Evolutionary conservation across 2,113 vertebrate genomes (phyloP).

Genomic region (Trogon melanurus): DNA sequence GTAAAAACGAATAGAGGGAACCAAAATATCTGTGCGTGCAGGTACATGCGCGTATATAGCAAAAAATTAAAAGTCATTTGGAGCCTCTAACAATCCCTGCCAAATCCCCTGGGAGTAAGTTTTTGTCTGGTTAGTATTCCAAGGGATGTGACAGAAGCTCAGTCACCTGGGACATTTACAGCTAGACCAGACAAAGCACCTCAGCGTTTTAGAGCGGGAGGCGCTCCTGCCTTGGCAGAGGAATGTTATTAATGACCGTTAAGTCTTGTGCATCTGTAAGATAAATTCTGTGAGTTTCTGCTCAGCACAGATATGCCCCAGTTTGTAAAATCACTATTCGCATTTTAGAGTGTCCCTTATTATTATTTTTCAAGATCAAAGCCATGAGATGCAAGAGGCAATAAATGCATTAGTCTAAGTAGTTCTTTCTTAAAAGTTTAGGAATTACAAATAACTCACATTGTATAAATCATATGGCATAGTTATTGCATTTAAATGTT

Average conservation of each 20-base stretch:
- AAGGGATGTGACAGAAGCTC: not conserved
- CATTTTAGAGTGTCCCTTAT: not conserved
- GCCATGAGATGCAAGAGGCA: not conserved
- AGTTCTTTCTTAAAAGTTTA: slow-evolving; percentile 38
- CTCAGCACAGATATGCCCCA: not conserved
- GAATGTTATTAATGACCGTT: not conserved
- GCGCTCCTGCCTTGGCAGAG: not conserved
- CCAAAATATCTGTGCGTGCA: not conserved
- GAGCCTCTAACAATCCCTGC: not conserved
- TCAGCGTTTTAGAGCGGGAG: not conserved
- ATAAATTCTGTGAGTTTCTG: not conserved
- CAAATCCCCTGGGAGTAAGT: not conserved
- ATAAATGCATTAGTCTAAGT: not conserved
- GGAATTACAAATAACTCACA: slow-evolving; percentile 33
- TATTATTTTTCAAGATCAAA: slow-evolving; percentile 18
- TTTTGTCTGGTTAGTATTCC: not conserved
- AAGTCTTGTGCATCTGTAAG: not conserved
- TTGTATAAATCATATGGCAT: slow-evolving; percentile 46
- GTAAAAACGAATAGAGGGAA: not conserved
- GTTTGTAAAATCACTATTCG: not conserved
- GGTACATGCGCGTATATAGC: not conserved
- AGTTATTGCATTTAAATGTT: slow-evolving; percentile 64
- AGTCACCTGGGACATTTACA: not conserved
- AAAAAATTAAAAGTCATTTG: slow-evolving; percentile 17
- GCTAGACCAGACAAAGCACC: not conserved